Percentiles rank a stretch among this genome's conserved stretches.
Evolutionary conservation across 2,888 invertebrate genomes (phyloP).

Genomic region (Pachliopta kotzebuea): DNA sequence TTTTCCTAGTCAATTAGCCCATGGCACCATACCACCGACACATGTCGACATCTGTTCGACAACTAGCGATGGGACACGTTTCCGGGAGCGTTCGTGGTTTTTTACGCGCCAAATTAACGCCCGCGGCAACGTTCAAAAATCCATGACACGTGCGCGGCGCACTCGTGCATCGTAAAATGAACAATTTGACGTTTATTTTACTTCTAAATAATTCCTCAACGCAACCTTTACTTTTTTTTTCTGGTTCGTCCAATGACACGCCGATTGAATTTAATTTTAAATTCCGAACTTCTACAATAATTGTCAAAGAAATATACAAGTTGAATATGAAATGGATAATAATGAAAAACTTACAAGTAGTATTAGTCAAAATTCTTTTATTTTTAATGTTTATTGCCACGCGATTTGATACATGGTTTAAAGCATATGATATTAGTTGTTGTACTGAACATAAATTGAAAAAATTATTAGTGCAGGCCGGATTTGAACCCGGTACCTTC

Average conservation of each 20-base stretch:
- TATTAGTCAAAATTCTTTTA: no score
- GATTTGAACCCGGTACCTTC: no score
- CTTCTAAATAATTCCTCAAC: conserved; percentile 11
- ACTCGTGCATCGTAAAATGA: conserved; percentile 41
- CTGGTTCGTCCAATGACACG: background rate
- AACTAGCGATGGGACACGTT: conserved; percentile 67
- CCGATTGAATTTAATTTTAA: background rate
- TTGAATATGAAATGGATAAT: no score
- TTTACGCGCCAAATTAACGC: conserved; percentile 67
- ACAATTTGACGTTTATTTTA: conserved; percentile 29
- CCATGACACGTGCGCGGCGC: conserved; percentile 48
- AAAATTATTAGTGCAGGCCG: no score
- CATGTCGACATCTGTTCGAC: conserved; percentile 77
- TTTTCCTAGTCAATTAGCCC: conserved; percentile 70
- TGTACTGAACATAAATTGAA: no score
- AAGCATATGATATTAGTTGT: no score
- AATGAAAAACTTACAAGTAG: no score
- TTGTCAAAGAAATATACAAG: no score
- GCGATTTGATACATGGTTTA: no score
- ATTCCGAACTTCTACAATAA: background rate
- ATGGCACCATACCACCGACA: conserved; percentile 57
- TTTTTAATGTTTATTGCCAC: no score
- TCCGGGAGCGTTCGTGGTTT: conserved; percentile 66
- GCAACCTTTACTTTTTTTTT: background rate
- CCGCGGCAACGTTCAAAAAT: conserved; percentile 51